phyloP scores from a whole-genome alignment of 2,888 invertebrate genomes.

The Clitarchus hookeri region DNA sequence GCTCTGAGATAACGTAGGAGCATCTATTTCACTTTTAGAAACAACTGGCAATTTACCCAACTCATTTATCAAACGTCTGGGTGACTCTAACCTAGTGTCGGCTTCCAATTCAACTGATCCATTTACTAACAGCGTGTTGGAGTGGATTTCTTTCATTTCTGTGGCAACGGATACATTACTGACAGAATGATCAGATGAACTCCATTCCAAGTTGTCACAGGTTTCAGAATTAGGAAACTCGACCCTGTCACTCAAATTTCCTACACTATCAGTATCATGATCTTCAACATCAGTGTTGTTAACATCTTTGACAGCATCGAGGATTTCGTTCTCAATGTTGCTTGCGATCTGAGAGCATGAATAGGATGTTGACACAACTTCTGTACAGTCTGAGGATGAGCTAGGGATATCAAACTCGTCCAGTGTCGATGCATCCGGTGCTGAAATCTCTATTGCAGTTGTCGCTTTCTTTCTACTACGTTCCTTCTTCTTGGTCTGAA shows the following conservation, averaged over 20 bases:
- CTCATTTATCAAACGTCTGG: slow-evolving; percentile 15
- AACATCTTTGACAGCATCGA: slow-evolving; percentile 40
- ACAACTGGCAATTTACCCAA: background rate
- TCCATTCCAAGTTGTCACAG: background rate
- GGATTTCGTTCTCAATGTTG: slow-evolving; percentile 38
- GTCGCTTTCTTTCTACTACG: slow-evolving; percentile 24
- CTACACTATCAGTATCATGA: background rate
- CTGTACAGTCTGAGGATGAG: background rate
- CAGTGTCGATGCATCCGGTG: slow-evolving; percentile 32
- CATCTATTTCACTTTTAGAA: background rate
- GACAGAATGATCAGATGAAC: background rate
- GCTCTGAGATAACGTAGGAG: background rate
- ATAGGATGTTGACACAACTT: slow-evolving; percentile 16
- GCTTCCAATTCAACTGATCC: slow-evolving; percentile 35
- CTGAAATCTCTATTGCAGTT: slow-evolving; percentile 11
- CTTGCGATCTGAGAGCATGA: slow-evolving; percentile 25
- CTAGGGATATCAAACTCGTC: slow-evolving; percentile 30
- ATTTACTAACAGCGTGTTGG: slow-evolving; percentile 27
- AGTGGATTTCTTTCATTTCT: slow-evolving; percentile 50
- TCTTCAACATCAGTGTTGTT: slow-evolving; percentile 21
- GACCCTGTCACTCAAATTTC: slow-evolving; percentile 23
- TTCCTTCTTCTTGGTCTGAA: slow-evolving; percentile 30
- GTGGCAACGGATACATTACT: slow-evolving; percentile 50
- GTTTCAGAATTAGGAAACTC: background rate
- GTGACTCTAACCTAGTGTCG: slow-evolving; percentile 36